phyloP scores from a whole-genome alignment of 2,113 vertebrate genomes.

The Campylomormyrus numenius region DNA sequence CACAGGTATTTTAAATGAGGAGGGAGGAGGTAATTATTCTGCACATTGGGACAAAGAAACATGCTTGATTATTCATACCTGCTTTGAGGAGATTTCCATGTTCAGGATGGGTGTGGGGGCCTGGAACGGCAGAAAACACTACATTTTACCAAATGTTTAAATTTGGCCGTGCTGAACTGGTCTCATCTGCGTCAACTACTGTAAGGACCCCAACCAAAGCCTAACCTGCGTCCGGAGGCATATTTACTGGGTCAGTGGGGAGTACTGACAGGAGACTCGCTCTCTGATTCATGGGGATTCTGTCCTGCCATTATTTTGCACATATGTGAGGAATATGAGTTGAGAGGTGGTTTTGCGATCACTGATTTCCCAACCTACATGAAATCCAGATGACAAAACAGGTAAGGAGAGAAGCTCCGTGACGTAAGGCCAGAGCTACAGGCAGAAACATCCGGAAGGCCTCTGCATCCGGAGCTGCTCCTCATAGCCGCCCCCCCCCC shows the following conservation, averaged over 20 bases:
- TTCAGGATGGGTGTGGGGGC: slow-evolving; percentile 68
- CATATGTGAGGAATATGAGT: neutral
- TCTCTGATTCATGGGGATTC: neutral
- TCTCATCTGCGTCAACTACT: neutral
- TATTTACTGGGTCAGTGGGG: neutral
- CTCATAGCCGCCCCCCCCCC: neutral
- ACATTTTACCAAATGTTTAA: neutral
- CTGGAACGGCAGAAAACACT: slow-evolving; percentile 35
- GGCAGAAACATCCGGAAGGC: neutral
- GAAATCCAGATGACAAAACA: neutral
- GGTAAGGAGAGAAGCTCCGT: neutral
- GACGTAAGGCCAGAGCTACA: neutral
- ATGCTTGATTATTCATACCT: slow-evolving; percentile 60
- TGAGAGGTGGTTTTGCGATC: neutral
- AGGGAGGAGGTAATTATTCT: neutral
- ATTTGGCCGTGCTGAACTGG: neutral
- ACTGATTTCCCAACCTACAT: neutral
- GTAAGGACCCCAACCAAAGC: neutral
- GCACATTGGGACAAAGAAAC: neutral
- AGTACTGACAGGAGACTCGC: neutral
- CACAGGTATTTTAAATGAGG: neutral
- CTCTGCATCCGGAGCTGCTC: neutral
- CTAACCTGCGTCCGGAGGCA: neutral
- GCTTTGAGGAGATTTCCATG: slow-evolving; percentile 88
- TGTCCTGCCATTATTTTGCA: neutral